These are phyloP conservation scores for Xestia sexstrigata DNA, from an alignment of 2,888 invertebrate genomes.

Conservation along the genomic window DNA sequence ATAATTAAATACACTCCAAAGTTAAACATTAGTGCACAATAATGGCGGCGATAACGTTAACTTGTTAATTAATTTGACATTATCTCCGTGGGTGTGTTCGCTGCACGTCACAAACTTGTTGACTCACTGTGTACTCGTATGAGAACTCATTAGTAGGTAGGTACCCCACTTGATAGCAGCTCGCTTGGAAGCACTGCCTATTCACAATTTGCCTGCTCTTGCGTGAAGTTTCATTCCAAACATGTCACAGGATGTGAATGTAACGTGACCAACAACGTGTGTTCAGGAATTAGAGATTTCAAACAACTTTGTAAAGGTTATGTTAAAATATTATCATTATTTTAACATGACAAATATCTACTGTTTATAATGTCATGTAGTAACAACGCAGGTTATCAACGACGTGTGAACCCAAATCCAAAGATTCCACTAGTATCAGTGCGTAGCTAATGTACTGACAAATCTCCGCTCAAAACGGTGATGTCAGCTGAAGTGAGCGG, in stretches of 20 bases:
- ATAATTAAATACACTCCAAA: constrained; percentile 42
- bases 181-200: constrained; percentile 41
- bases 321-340: constrained; percentile 18
- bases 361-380: constrained; percentile 22
- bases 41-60: constrained; percentile 62
- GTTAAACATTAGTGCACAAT: constrained; percentile 55
- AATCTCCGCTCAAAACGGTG: constrained; percentile 28
- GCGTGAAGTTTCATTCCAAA: constrained; percentile 56
- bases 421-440: constrained; percentile 28
- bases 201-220: constrained; percentile 56
- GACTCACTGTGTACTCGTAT: constrained; percentile 46
- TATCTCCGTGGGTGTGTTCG: constrained; percentile 81
- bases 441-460: constrained; percentile 21
- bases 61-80: constrained; percentile 71
- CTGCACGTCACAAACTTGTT: constrained; percentile 72
- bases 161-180: constrained; percentile 30
- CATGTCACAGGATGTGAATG: constrained; percentile 46
- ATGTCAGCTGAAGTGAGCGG: constrained; percentile 53
- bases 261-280: constrained; percentile 25
- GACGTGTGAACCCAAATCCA: constrained; percentile 39
- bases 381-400: constrained; percentile 54
- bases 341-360: constrained; percentile 17
- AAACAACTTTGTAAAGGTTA: constrained; percentile 37
- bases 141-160: constrained; percentile 26
- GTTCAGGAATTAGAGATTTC: constrained; percentile 44